phyloP scores from a whole-genome alignment of 2,113 vertebrate species.

The Eidolon helvum region DNA sequence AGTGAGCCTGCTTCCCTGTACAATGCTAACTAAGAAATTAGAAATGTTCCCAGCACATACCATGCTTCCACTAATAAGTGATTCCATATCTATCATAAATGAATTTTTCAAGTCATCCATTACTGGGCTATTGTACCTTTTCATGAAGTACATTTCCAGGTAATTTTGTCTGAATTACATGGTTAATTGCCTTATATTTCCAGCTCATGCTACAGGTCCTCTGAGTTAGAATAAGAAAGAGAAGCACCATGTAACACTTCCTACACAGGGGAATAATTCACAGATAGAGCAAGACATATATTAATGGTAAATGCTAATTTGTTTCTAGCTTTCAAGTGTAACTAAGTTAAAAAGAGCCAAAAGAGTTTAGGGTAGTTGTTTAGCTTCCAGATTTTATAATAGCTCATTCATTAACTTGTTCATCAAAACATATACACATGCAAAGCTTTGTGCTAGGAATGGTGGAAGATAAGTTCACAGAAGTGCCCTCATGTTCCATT shows the following conservation, averaged over 20 bases:
- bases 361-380: not conserved
- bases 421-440: rapidly evolving
- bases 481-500: not conserved
- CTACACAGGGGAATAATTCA: not conserved
- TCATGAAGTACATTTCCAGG: constrained; percentile 55
- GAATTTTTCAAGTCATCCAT: constrained; percentile 50
- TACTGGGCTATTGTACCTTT: constrained; percentile 56
- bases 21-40: constrained; percentile 38
- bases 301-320: not conserved
- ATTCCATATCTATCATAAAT: constrained; percentile 31
- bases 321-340: not conserved
- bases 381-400: not conserved
- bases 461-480: not conserved
- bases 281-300: not conserved
- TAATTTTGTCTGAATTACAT: constrained; percentile 65
- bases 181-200: constrained; percentile 67
- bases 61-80: constrained; percentile 48
- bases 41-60: not conserved
- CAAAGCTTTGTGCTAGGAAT: not conserved
- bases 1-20: not conserved
- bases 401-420: not conserved
- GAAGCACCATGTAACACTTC: constrained; percentile 9
- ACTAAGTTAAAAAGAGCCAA: not conserved
- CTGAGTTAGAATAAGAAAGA: constrained; percentile 22
- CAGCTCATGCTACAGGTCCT: constrained; percentile 46